Percentiles rank a stretch among this genome's conserved stretches.
Evolutionary conservation across 2,113 vertebrate genomes (phyloP).

Genomic region (Centropristis striata): DNA sequence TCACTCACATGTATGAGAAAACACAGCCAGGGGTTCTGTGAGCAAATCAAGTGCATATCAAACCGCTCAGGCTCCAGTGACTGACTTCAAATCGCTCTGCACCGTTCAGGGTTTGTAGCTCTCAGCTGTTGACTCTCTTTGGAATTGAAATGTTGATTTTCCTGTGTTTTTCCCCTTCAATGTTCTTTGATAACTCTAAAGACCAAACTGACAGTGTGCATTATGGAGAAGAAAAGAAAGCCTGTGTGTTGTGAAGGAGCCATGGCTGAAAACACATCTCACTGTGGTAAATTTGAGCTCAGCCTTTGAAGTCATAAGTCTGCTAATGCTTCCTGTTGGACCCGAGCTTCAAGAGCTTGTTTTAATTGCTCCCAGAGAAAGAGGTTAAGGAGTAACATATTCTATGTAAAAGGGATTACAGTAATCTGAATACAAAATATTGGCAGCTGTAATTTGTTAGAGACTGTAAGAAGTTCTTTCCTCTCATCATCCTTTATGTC

Average conservation of each 20-base stretch:
- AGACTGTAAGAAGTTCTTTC: constrained; percentile 16
- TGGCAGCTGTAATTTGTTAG: constrained; percentile 49
- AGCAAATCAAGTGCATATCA: constrained; percentile 25
- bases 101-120: constrained; percentile 17
- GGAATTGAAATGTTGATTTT: constrained; percentile 46
- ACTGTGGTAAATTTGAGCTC: constrained; percentile 63
- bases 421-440: constrained; percentile 71
- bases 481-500: neutral
- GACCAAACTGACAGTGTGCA: constrained; percentile 7
- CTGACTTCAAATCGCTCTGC: constrained; percentile 19
- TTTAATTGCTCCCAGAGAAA: constrained; percentile 85
- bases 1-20: constrained; percentile 31
- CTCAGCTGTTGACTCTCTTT: constrained; percentile 31
- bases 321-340: constrained; percentile 75
- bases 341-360: constrained; percentile 60
- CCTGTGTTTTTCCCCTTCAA: constrained; percentile 3
- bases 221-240: constrained; percentile 36
- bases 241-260: constrained; percentile 51
- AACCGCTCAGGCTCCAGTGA: constrained; percentile 10
- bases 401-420: constrained; percentile 65
- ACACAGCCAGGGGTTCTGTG: constrained; percentile 8
- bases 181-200: constrained; percentile 56
- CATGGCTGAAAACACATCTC: constrained; percentile 61
- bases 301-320: constrained; percentile 79
- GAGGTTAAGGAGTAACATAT: constrained; percentile 70